Evolutionary conservation across 2,797 vertebrate species (phyloP).

Genomic region (Cryptoprocta ferox): DNA sequence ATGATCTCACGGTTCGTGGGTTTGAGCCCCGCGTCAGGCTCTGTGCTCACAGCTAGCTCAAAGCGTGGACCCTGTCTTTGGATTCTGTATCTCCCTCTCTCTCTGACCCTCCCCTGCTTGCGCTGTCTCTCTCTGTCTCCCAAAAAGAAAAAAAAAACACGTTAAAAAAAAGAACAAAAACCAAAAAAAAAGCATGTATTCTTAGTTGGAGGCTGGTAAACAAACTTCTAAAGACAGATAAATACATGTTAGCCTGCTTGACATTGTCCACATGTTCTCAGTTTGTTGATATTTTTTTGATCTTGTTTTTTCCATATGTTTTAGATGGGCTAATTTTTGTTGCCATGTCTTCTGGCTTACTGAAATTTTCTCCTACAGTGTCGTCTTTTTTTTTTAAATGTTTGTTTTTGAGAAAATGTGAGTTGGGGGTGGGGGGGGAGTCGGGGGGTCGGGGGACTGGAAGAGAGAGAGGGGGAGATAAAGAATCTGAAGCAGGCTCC

Average conservation of each 20-base stretch:
- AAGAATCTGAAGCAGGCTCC: neutral
- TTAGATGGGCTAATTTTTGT: neutral
- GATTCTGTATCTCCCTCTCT: no score
- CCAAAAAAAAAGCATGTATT: neutral
- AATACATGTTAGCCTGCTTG: neutral
- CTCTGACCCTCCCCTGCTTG: no score
- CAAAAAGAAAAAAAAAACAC: no score
- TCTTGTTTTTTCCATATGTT: neutral
- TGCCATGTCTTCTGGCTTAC: neutral
- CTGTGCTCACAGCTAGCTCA: no score
- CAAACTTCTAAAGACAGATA: neutral
- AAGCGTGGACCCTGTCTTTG: no score
- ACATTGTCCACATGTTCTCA: neutral
- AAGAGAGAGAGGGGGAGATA: neutral
- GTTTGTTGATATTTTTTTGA: neutral
- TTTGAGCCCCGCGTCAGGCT: no score
- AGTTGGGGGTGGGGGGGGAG: no score
- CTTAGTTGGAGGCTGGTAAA: neutral
- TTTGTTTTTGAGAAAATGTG: no score
- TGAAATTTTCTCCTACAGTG: neutral
- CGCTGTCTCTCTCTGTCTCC: no score
- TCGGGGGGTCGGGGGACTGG: no score
- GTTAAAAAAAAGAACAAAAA: no score
- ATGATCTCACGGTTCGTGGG: no score
- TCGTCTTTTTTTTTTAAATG: neutral